These are phyloP conservation scores for Zoanthus solanderi DNA, from an alignment of 92 coral and sea anemone genomes.

Conservation along the genomic window DNA sequence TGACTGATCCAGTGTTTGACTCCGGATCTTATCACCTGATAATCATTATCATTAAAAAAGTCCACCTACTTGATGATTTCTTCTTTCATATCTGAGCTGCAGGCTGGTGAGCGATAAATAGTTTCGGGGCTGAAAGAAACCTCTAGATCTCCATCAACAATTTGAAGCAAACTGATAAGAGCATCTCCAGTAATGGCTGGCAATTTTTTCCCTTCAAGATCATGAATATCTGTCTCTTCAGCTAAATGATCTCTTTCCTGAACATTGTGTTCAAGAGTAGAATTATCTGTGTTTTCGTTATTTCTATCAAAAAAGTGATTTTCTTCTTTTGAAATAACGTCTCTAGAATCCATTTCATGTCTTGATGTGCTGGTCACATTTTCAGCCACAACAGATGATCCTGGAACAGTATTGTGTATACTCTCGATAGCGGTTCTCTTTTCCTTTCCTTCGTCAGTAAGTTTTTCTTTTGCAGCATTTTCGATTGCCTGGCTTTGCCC, in stretches of 20 bases:
- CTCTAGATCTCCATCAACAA: constrained; percentile 87
- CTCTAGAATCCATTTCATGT: not conserved
- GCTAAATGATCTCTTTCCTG: not conserved
- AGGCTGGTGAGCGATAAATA: constrained; percentile 73
- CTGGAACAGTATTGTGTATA: not conserved
- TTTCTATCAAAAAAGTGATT: not conserved
- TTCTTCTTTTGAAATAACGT: too few species aligned
- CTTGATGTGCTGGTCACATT: not conserved
- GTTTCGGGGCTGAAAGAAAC: constrained; percentile 88
- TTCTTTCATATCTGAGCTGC: constrained; percentile 71
- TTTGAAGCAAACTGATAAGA: constrained; percentile 65
- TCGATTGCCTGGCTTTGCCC: not conserved
- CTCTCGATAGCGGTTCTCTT: not conserved
- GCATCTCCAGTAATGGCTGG: constrained; percentile 66
- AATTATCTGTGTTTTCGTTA: not conserved
- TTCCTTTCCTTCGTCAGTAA: not conserved
- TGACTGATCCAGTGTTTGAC: too few species aligned
- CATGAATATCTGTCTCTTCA: not conserved
- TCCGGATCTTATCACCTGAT: too few species aligned
- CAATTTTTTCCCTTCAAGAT: not conserved
- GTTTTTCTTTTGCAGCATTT: not conserved
- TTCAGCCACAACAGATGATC: not conserved
- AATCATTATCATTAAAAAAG: not conserved
- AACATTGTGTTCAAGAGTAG: not conserved
- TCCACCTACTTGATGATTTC: constrained; percentile 76